These are phyloP conservation scores for Seira sanloemensis DNA, from an alignment of 2,888 invertebrate species.

Conservation along the genomic window DNA sequence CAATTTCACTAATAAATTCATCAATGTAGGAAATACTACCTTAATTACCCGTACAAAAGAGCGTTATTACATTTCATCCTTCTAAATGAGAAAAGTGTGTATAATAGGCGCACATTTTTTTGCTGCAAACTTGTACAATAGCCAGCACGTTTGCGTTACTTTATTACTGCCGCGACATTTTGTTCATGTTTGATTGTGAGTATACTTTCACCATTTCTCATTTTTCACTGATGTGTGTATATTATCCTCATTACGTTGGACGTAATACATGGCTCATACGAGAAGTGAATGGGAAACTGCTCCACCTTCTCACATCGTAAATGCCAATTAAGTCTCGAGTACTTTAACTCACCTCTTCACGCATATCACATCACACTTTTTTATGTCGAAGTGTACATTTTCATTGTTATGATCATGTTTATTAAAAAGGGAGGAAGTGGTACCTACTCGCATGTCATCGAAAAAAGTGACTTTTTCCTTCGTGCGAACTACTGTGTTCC, in stretches of 20 bases:
- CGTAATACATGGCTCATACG: conserved; percentile 13
- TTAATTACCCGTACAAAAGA: conserved; percentile 9
- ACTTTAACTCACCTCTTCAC: conserved; percentile 31
- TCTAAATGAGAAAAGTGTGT: conserved; percentile 1
- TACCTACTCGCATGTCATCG: conserved; percentile 36
- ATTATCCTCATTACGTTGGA: background rate
- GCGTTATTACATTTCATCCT: background rate
- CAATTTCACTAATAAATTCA: background rate
- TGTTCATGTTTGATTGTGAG: conserved; percentile 11
- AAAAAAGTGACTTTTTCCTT: conserved; percentile 21
- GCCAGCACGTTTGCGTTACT: background rate
- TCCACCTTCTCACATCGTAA: conserved; percentile 49
- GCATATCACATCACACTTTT: conserved; percentile 11
- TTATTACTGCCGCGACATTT: conserved; percentile 21
- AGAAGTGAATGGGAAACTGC: conserved; percentile 46
- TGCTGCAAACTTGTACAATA: background rate
- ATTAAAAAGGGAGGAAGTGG: conserved; percentile 45
- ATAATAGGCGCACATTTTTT: conserved; percentile 1
- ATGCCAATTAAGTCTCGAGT: conserved; percentile 47
- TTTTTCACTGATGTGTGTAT: conserved; percentile 19
- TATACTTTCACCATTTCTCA: conserved; percentile 54
- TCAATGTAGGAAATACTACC: background rate
- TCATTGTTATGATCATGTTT: conserved; percentile 24
- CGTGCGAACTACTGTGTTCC: conserved; percentile 3
- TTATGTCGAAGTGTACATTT: background rate